Evolutionary conservation across 2,888 invertebrate species (phyloP).

Genomic region (Taenaris catops): DNA sequence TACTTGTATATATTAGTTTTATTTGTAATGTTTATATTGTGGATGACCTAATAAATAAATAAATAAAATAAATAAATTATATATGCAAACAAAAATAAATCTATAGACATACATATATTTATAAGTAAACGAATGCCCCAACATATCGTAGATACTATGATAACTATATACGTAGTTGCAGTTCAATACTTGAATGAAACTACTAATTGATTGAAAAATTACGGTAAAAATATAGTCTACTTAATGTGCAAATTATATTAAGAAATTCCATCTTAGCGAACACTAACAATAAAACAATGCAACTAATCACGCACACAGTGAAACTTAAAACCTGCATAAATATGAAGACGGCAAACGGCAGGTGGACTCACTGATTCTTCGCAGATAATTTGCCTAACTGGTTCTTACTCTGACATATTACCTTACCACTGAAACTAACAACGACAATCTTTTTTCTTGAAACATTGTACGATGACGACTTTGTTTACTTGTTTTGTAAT

Average conservation of each 20-base stretch:
- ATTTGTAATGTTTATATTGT: too few species aligned
- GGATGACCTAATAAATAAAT: too few species aligned
- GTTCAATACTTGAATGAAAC: too few species aligned
- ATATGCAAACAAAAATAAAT: too few species aligned
- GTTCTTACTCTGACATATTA: conserved; percentile 57
- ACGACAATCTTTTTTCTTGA: conserved; percentile 16
- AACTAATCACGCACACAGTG: conserved; percentile 31
- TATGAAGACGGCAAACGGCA: conserved; percentile 48
- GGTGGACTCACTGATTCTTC: conserved; percentile 66
- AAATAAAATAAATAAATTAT: too few species aligned
- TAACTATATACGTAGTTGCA: too few species aligned
- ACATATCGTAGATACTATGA: too few species aligned
- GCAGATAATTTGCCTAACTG: conserved; percentile 74
- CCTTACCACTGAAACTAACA: conserved; percentile 26
- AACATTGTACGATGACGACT: conserved; percentile 28
- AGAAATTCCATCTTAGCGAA: conserved; percentile 12
- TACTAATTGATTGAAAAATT: too few species aligned
- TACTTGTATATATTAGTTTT: too few species aligned
- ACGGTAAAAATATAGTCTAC: neutral
- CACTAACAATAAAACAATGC: conserved; percentile 32
- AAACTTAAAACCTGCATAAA: conserved; percentile 30
- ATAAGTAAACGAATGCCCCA: too few species aligned
- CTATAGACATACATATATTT: too few species aligned
- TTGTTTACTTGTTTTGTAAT: neutral
- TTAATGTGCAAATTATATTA: conserved; percentile 5